Evolutionary conservation across 2,888 invertebrate genomes (phyloP).

Genomic region (Eremobia ochroleuca): DNA sequence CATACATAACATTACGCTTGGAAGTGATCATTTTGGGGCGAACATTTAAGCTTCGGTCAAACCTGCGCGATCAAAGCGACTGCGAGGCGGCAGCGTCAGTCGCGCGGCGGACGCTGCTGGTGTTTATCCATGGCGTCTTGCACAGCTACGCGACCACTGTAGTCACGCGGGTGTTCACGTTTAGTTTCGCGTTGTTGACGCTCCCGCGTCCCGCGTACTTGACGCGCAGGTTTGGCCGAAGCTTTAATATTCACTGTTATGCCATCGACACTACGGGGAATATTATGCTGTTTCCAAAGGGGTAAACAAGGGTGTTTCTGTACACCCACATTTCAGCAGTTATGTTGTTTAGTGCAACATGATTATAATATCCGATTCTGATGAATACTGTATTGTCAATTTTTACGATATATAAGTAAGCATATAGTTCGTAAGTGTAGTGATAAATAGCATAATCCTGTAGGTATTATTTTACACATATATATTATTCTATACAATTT

Average conservation of each 20-base stretch:
- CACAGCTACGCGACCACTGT: not conserved
- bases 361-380: not conserved
- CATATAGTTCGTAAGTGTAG: not conserved
- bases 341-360: not conserved
- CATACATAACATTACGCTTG: not conserved
- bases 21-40: not conserved
- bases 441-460: not conserved
- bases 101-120: not conserved
- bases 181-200: not conserved
- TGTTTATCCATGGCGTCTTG: not conserved
- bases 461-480: not conserved
- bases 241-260: not conserved
- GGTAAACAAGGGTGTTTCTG: not conserved
- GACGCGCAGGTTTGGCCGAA: too few species aligned
- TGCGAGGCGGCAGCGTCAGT: not conserved
- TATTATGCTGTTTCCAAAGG: not conserved
- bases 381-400: slow-evolving; percentile 36
- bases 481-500: not conserved
- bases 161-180: not conserved
- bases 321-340: not conserved
- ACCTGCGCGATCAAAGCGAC: too few species aligned
- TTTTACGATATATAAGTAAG: not conserved
- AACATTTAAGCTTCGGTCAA: not conserved
- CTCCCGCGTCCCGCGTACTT: not conserved
- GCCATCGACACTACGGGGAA: not conserved